phyloP scores from a whole-genome alignment of 1,140 invertebrate species.

The Eupeodes corollae region DNA sequence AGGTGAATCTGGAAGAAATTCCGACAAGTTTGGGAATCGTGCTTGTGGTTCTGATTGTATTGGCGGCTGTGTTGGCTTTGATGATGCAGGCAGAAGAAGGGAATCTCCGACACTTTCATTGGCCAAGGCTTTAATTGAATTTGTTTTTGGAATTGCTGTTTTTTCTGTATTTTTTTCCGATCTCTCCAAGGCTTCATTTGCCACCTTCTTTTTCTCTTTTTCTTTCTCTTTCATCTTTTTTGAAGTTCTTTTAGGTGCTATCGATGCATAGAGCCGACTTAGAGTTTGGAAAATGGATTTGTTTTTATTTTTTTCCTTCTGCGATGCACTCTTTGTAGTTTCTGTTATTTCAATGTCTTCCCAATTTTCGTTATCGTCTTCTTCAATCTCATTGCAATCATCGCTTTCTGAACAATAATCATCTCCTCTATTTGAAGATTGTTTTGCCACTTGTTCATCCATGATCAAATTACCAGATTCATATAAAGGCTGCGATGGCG shows the following conservation, averaged over 20 bases:
- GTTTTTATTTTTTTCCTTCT: background rate
- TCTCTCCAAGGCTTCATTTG: background rate
- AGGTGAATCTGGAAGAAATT: conserved; percentile 7
- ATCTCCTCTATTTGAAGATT: background rate
- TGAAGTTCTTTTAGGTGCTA: background rate
- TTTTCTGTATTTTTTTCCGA: background rate
- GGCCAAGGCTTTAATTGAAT: background rate
- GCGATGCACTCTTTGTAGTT: background rate
- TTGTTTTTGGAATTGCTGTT: background rate
- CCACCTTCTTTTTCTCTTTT: background rate
- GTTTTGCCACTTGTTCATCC: too few relatives aligned
- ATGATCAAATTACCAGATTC: too few relatives aligned
- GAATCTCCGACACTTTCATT: background rate
- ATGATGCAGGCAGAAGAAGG: too few relatives aligned
- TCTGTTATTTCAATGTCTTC: conserved; percentile 13
- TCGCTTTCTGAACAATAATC: background rate
- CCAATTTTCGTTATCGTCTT: conserved; percentile 10
- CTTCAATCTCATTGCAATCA: background rate
- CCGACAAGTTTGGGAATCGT: conserved; percentile 1
- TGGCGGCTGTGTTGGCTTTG: background rate
- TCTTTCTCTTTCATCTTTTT: background rate
- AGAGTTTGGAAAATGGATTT: background rate
- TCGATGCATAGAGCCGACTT: background rate
- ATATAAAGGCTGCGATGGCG: too few relatives aligned
- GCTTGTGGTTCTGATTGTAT: background rate